Conservation (phyloP, 1,140 invertebrate species). For the silkworm (Bombyx mori) region ASM3026992v2 NC_085114.1:10723001-10723500, state of each 20-base stretch:
- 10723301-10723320: conserved; percentile 52
- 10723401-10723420: too few species aligned
- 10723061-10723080: conserved; percentile 6
- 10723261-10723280: conserved; percentile 50
- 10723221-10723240: conserved; percentile 54
- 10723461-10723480: too few species aligned
- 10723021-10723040: conserved; percentile 46
- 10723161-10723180: conserved; percentile 75
- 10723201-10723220: conserved; percentile 67
- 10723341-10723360: conserved; percentile 43
- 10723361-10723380: conserved; percentile 37
- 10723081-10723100: background rate
- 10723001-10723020: conserved; percentile 60
- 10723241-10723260: conserved; percentile 57
- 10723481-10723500: too few species aligned
- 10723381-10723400: too few species aligned
- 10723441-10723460: too few species aligned
- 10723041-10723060: conserved; percentile 59
- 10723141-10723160: conserved; percentile 67
- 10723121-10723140: conserved; percentile 34
- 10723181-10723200: conserved; percentile 66
- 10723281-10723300: conserved; percentile 55
- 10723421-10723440: too few species aligned
- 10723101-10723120: background rate
- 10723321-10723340: conserved; percentile 54